phyloP scores from a whole-genome alignment of 2,113 vertebrate species.

The Actinemys pallida region DNA sequence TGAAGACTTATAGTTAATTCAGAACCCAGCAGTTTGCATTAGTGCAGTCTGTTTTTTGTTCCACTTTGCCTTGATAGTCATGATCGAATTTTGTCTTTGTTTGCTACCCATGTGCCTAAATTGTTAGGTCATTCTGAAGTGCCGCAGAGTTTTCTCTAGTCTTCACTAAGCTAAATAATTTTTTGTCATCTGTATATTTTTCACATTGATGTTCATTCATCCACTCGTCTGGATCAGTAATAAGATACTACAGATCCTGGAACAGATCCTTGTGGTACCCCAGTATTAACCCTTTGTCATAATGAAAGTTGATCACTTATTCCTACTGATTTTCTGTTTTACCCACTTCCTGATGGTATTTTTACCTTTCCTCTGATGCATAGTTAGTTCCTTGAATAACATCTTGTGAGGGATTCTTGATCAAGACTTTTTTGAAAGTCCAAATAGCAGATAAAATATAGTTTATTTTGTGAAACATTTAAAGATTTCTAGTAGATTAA shows the following conservation, averaged over 20 bases:
- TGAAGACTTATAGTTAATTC: neutral
- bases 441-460: neutral
- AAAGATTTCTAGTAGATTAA: neutral
- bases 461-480: neutral
- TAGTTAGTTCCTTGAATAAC: neutral
- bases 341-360: neutral
- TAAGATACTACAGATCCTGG: neutral
- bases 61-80: fast-evolving
- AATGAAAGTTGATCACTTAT: neutral
- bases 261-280: neutral
- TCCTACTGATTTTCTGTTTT: neutral
- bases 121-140: neutral
- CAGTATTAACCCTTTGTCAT: neutral
- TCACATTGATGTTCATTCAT: neutral
- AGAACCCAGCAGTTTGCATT: neutral
- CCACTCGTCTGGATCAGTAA: neutral
- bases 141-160: neutral
- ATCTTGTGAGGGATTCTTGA: neutral
- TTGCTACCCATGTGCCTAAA: neutral
- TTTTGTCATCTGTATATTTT: neutral
- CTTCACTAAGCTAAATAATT: neutral
- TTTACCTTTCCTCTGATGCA: neutral
- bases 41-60: neutral
- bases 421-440: neutral
- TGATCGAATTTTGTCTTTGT: neutral